Conservation (phyloP, 2,797 vertebrate genomes). For the Enteromius fasciolatus region DNA sequence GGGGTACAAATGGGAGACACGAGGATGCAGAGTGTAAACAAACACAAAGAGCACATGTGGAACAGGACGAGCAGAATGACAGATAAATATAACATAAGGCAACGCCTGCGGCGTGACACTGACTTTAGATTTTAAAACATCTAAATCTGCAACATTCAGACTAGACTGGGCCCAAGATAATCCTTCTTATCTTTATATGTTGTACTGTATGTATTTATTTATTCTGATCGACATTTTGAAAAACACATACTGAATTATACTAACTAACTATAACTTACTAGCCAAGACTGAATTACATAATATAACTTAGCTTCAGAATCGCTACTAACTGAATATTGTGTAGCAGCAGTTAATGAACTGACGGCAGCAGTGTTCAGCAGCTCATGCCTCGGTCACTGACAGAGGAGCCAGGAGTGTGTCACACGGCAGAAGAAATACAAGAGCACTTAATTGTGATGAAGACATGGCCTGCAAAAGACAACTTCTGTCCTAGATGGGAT, state of each 20-base stretch:
- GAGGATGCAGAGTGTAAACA: too few species aligned
- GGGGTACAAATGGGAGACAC: too few species aligned
- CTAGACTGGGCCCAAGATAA: not conserved
- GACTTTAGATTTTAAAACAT: too few species aligned
- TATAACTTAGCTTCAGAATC: not conserved
- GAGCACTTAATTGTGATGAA: conserved; percentile 72
- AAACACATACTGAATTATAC: not conserved
- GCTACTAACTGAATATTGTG: not conserved
- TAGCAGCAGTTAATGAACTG: conserved; percentile 66
- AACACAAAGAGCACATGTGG: too few species aligned
- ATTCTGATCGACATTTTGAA: not conserved
- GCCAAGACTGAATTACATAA: not conserved
- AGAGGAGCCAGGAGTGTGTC: conserved; percentile 54
- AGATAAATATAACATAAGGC: too few species aligned
- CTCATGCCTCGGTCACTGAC: conserved; percentile 67
- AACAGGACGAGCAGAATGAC: too few species aligned
- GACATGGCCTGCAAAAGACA: conserved; percentile 78
- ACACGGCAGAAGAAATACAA: conserved; percentile 75
- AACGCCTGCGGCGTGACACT: too few species aligned
- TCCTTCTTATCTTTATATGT: too few species aligned
- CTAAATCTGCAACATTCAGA: not conserved
- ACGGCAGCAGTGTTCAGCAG: conserved; percentile 63
- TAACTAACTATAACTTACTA: too few species aligned
- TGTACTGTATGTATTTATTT: not conserved
- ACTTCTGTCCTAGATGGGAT: conserved; percentile 84